These are phyloP conservation scores for Chaetops frenatus DNA, from an alignment of 2,113 vertebrate species.

Conservation along the genomic window DNA sequence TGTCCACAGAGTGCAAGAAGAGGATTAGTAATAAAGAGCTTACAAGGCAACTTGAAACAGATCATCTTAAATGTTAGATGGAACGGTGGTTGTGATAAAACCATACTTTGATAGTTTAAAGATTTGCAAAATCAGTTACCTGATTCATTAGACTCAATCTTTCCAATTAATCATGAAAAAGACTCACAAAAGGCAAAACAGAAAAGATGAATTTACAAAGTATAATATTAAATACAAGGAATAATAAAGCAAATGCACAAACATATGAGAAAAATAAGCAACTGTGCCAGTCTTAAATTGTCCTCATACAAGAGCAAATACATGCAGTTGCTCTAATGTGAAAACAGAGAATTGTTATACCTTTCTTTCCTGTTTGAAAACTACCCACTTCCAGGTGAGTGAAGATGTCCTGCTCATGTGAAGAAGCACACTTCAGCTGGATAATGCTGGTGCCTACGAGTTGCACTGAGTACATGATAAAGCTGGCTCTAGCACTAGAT, in stretches of 20 bases:
- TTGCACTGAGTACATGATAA: background rate
- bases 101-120: background rate
- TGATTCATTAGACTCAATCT: background rate
- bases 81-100: background rate
- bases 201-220: background rate
- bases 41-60: background rate
- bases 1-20: background rate
- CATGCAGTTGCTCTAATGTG: background rate
- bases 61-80: background rate
- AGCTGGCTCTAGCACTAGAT: background rate
- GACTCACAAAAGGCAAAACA: background rate
- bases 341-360: background rate
- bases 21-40: background rate
- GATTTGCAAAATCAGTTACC: background rate
- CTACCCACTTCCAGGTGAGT: background rate
- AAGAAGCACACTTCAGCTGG: background rate
- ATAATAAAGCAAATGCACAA: background rate
- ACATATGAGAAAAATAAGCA: background rate
- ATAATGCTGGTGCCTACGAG: accelerated
- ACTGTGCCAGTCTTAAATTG: background rate
- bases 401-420: background rate
- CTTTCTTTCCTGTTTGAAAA: background rate
- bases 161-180: background rate
- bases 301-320: background rate
- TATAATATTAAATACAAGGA: background rate